Evolutionary conservation across 1,140 invertebrate species (phyloP).

Genomic region (Colletes latitarsis): DNA sequence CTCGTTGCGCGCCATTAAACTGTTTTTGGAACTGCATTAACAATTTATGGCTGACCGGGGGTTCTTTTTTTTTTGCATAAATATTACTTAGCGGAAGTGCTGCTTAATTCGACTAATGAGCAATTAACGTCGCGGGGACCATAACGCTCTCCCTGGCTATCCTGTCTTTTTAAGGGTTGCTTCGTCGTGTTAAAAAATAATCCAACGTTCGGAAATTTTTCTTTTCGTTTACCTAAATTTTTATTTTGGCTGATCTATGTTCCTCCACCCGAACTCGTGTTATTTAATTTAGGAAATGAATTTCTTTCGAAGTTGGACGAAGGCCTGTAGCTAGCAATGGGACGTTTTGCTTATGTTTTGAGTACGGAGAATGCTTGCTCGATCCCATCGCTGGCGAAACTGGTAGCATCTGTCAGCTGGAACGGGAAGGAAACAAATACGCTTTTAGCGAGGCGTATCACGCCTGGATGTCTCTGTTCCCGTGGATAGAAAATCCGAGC

Average conservation of each 20-base stretch:
- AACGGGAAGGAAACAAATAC: neutral
- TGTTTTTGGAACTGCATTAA: conserved; percentile 23
- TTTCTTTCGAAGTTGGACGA: too few relatives aligned
- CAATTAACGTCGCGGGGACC: neutral
- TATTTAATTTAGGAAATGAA: too few relatives aligned
- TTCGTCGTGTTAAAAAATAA: too few relatives aligned
- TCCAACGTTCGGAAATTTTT: too few relatives aligned
- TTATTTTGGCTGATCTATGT: too few relatives aligned
- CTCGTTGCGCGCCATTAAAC: neutral
- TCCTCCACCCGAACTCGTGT: too few relatives aligned
- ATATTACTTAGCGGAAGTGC: neutral
- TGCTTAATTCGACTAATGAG: neutral
- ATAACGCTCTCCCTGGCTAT: neutral
- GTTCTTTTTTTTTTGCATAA: neutral
- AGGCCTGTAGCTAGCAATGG: too few relatives aligned
- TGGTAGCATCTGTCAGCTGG: neutral
- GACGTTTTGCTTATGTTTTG: too few relatives aligned
- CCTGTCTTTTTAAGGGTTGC: neutral
- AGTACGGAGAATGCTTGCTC: too few relatives aligned
- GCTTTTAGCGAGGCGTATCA: neutral
- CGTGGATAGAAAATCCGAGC: conserved; percentile 23
- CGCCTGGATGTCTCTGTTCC: neutral
- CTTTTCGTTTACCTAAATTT: too few relatives aligned
- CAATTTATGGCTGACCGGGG: conserved; percentile 17
- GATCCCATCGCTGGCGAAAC: neutral